Base-by-base conservation (phyloP, 1,140 invertebrate genomes). In the Ylistrum balloti region DNA sequence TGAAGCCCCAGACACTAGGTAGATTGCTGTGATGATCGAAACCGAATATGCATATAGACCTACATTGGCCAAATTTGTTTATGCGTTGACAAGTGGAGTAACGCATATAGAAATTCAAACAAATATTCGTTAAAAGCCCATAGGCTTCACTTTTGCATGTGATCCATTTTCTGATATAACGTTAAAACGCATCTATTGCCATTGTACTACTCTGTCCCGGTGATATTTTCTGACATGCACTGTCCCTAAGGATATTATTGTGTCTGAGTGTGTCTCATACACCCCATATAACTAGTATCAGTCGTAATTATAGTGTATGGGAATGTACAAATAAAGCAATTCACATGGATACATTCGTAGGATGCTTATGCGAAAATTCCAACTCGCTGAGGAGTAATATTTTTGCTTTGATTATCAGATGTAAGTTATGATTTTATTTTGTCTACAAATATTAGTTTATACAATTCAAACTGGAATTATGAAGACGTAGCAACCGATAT, bases 91-190 rank as follows among this genome's bases (percentile, higher is more conserved):
- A 74, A 74, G n/a, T 28, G n/a, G n/a, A 74, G 22, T 28, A 28
- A n/a, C 3, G 45, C 2, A 11, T 74, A 74, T 74, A 28, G 56
- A n/a, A 74, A 28, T 28, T 28, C 9, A 28, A 74, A n/a, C 56
- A 28, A 74, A 74, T 74, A 74, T 74, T 74, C 56, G 56, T 74
- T 74, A 74, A 74, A 74, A 74, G 56, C 22, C 56, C n/a, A n/a
- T n/a, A 74, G 56, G 56, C 56, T 74, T 74, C 56, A 74, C 22
- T 74, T 74, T 0, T 74, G 56, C 56, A 74, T 28, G 56, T n/a
- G 56, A 74, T 74, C 56, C 56, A 74, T 74, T 28, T 74, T 74
- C 56, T 74, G 56, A 74, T 74, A 74, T n/a, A 74, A 28, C 17
- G 22, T 74, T 48, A 28, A 9, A 74, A 17, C 56, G 56, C 5